These are phyloP conservation scores for Diabrotica virgifera DNA, from an alignment of 1,140 invertebrate species.

Conservation along the genomic window DNA sequence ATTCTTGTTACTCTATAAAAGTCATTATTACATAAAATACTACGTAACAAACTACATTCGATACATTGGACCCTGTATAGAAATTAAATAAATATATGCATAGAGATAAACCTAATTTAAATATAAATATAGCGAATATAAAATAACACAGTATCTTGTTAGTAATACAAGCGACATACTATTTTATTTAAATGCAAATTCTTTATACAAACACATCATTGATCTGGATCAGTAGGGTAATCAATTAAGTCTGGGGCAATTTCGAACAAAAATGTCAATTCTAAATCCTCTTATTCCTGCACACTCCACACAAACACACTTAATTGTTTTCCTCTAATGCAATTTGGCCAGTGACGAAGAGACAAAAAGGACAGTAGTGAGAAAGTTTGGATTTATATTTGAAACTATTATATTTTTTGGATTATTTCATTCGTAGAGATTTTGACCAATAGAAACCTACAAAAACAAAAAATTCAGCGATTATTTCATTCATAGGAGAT, in stretches of 20 bases:
- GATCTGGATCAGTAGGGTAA: background rate
- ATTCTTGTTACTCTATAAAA: no score
- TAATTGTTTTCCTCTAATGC: slow-evolving; percentile 10
- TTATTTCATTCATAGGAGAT: no score
- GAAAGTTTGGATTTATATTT: background rate
- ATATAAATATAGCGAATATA: background rate
- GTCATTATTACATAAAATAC: no score
- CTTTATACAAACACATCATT: background rate
- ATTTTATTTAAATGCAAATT: background rate
- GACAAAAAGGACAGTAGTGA: background rate
- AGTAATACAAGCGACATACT: no score
- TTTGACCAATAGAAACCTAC: no score
- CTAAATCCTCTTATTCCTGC: slow-evolving; percentile 9
- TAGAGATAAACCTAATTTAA: background rate
- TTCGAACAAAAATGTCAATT: slow-evolving; percentile 3
- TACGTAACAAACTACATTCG: no score
- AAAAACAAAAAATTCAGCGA: no score
- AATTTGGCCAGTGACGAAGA: background rate
- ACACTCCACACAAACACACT: slow-evolving; percentile 10
- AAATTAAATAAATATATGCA: background rate
- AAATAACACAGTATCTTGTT: background rate
- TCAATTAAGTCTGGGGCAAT: slow-evolving; percentile 4
- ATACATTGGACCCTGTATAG: no score
- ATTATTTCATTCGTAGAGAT: no score
- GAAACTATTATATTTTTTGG: no score